Base-by-base conservation (phyloP, 2,888 invertebrate genomes). In the Sycophila texana region DNA sequence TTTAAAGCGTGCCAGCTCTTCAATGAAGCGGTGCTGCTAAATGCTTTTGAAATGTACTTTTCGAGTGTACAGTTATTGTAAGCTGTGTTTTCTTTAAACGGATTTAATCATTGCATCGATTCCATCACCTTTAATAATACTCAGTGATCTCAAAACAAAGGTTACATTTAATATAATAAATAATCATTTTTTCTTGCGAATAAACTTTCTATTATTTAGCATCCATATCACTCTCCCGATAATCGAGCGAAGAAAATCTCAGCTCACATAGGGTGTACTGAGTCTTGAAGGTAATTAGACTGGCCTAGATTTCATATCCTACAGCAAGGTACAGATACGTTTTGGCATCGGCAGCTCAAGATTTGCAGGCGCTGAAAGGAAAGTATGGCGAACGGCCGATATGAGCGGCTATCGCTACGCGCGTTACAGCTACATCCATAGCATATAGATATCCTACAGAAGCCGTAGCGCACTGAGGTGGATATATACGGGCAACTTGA, bases 401-500 rank as follows among this genome's bases (percentile, higher is more conserved):
- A 72, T 60, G 14, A 60, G 14, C n/a, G 18, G 22, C 14, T 55
- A 57, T 55, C 4, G 55, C n/a, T 39, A 63, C n/a, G 63, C n/a
- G 39, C 39, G 16, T 63, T 26, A n/a, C 4, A 57, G 3, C 18
- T 5, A 57, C 20, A 20, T 12, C 7, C 22, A 26, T 0, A 65
- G 53, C 66, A 70, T 26, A 26, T 26, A 26, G 26, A 26, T 2
- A 26, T 26, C 3, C n/a, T n/a, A n/a, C n/a, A n/a, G 51, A 39
- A 7, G 13, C 26, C 67, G 47, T 66, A 22, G 53, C 39, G 57
- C 70, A 4, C 70, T 55, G 26, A 26, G 61, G 55, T 70, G 58
- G 26, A 73, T 68, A 39, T 39, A 39, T 39, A 55, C 53, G 49
- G 58, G 58, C 58, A 65, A 74, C 79, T 79, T 63, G 74, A 66